Percentiles rank a stretch among this genome's conserved stretches.
Conservation (phyloP, 2,888 invertebrate species). For the Thereva nobilitata region DNA sequence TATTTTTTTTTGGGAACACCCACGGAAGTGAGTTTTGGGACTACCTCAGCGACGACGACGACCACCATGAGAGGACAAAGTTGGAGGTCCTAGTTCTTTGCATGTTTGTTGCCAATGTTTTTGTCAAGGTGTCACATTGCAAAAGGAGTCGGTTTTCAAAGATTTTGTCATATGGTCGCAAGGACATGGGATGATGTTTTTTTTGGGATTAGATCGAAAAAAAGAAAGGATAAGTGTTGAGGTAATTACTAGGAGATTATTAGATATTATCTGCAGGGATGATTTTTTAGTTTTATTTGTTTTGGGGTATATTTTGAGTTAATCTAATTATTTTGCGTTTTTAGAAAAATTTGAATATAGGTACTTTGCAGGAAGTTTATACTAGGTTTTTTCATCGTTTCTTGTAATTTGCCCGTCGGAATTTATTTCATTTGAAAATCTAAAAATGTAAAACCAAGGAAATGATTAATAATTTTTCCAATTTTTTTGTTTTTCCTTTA, state of each 20-base stretch:
- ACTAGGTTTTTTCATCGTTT: too few species aligned
- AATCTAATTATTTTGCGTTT: too few species aligned
- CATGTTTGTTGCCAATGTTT: slow-evolving; percentile 39
- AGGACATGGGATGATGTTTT: neutral
- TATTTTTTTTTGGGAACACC: slow-evolving; percentile 10
- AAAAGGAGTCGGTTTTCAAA: slow-evolving; percentile 29
- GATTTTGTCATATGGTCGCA: slow-evolving; percentile 4
- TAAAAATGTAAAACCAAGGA: too few species aligned
- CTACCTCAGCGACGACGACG: neutral
- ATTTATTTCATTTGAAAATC: too few species aligned
- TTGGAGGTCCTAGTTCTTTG: slow-evolving; percentile 34
- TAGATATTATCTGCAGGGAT: neutral
- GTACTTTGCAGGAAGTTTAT: too few species aligned
- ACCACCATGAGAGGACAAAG: slow-evolving; percentile 34
- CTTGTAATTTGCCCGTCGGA: too few species aligned
- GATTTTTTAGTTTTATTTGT: too few species aligned
- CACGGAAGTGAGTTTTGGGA: slow-evolving; percentile 15
- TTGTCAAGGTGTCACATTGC: slow-evolving; percentile 39
- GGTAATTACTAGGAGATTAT: neutral
- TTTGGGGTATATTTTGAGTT: too few species aligned
- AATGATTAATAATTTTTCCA: too few species aligned
- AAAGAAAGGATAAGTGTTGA: too few species aligned
- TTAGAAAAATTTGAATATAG: too few species aligned
- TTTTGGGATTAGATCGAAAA: neutral
- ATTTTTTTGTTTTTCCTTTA: too few species aligned